Conservation (phyloP, 2,888 invertebrate genomes). For the Pristionchus arcanus region DNA sequence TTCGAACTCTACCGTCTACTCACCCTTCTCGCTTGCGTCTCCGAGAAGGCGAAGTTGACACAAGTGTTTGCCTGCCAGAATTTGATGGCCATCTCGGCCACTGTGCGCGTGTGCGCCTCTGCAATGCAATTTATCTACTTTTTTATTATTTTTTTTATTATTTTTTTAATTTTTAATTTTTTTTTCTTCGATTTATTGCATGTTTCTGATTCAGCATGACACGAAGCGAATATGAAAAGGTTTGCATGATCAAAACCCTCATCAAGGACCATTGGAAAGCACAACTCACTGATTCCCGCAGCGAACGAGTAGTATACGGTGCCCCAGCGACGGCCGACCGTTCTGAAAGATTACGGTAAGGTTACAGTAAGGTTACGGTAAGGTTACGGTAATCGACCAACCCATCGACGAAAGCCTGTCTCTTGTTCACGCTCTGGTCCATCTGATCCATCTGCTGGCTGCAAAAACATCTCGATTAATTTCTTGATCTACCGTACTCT, state of each 20-base stretch:
- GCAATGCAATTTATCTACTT: no score
- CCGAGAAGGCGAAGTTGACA: slow-evolving; percentile 70
- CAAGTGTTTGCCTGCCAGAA: slow-evolving; percentile 76
- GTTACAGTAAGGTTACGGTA: neutral
- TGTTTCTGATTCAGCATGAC: no score
- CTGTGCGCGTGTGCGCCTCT: slow-evolving; percentile 56
- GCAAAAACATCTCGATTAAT: neutral
- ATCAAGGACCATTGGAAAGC: no score
- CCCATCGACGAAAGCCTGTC: slow-evolving; percentile 53
- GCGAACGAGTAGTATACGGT: slow-evolving; percentile 48
- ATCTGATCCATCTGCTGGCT: neutral
- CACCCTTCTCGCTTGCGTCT: slow-evolving; percentile 58
- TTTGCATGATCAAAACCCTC: no score
- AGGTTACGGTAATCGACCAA: neutral
- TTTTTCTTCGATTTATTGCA: no score
- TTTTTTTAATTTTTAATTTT: no score
- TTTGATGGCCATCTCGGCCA: slow-evolving; percentile 64
- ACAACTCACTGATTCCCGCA: slow-evolving; percentile 16
- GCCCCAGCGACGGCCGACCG: slow-evolving; percentile 13
- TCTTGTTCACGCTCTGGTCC: slow-evolving; percentile 24
- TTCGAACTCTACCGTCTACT: neutral
- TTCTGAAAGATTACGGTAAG: slow-evolving; percentile 10
- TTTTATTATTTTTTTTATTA: no score
- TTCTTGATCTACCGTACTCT: no score
- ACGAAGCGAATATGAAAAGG: no score